Evolutionary conservation across 2,797 vertebrate species (phyloP).

Genomic region (Clarias pachynema): DNA sequence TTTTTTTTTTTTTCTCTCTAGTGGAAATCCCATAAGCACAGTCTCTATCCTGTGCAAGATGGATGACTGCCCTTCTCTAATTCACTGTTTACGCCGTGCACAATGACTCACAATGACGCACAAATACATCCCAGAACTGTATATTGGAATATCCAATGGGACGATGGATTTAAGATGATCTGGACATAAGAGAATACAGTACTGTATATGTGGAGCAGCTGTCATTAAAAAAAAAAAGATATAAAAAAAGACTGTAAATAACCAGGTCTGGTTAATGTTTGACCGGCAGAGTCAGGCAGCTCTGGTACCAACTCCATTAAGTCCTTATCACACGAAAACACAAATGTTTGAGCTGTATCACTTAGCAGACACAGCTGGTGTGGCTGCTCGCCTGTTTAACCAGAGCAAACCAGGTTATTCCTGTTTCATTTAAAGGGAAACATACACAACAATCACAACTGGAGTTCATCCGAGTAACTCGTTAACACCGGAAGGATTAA

Average conservation of each 20-base stretch:
- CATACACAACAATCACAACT: slow-evolving; percentile 45
- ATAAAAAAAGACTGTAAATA: slow-evolving; percentile 70
- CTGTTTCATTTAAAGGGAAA: slow-evolving; percentile 58
- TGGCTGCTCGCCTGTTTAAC: slow-evolving; percentile 62
- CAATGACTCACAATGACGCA: slow-evolving; percentile 20
- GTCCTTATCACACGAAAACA: slow-evolving; percentile 76
- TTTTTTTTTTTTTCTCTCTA: neutral
- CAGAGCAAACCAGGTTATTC: slow-evolving; percentile 66
- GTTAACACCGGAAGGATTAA: slow-evolving; percentile 58
- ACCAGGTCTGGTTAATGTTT: slow-evolving; percentile 76
- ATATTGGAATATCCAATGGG: slow-evolving; percentile 23
- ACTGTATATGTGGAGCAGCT: slow-evolving; percentile 20
- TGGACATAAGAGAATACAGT: slow-evolving; percentile 1
- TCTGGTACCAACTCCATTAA: slow-evolving; percentile 70
- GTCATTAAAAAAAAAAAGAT: no score
- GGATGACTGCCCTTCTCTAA: slow-evolving; percentile 3
- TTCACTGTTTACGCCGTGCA: slow-evolving; percentile 30
- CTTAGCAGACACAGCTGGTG: slow-evolving; percentile 71
- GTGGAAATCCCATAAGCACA: slow-evolving; percentile 5
- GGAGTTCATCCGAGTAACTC: slow-evolving; percentile 50
- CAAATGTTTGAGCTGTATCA: slow-evolving; percentile 69
- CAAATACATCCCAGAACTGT: slow-evolving; percentile 16
- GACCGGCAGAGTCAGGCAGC: slow-evolving; percentile 65
- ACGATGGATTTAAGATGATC: slow-evolving; percentile 28
- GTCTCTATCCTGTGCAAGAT: neutral